These are phyloP conservation scores for Acanthacorydalis orientalis DNA, from an alignment of 2,888 invertebrate genomes.

Conservation along the genomic window DNA sequence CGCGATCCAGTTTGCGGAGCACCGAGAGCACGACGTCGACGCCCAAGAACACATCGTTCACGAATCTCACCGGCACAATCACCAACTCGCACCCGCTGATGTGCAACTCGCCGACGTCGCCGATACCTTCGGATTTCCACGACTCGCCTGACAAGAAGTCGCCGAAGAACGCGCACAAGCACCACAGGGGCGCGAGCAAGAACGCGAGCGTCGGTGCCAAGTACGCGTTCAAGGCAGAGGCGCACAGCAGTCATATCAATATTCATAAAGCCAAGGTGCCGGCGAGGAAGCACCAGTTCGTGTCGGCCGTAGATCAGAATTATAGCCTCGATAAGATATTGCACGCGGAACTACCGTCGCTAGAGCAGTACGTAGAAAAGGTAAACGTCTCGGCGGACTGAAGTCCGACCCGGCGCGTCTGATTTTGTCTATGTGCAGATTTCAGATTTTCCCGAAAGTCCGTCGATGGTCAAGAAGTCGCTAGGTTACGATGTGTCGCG, in stretches of 20 bases:
- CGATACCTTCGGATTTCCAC: constrained; percentile 22
- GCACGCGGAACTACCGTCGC: constrained; percentile 15
- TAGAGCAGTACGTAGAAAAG: constrained; percentile 19
- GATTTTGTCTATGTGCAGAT: no score
- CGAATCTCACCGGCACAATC: constrained; percentile 12
- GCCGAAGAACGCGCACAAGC: not conserved
- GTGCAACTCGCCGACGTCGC: constrained; percentile 15
- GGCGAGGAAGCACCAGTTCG: not conserved
- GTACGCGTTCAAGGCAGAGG: constrained; percentile 17
- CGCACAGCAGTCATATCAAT: constrained; percentile 15
- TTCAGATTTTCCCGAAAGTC: constrained; percentile 38
- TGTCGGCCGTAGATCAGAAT: constrained; percentile 3
- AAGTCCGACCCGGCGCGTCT: no score
- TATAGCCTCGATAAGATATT: constrained; percentile 11
- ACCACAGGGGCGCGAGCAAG: not conserved
- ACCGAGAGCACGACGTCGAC: not conserved
- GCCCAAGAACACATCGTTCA: not conserved
- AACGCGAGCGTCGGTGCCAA: not conserved
- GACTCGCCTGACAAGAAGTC: constrained; percentile 20
- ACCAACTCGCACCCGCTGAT: constrained; percentile 27
- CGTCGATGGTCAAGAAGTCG: constrained; percentile 33
- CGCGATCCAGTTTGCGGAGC: not conserved
- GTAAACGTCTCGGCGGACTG: no score
- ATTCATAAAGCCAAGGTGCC: not conserved
- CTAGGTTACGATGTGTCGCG: constrained; percentile 37